phyloP scores from a whole-genome alignment of 1,140 invertebrate genomes.

The Atta texana region DNA sequence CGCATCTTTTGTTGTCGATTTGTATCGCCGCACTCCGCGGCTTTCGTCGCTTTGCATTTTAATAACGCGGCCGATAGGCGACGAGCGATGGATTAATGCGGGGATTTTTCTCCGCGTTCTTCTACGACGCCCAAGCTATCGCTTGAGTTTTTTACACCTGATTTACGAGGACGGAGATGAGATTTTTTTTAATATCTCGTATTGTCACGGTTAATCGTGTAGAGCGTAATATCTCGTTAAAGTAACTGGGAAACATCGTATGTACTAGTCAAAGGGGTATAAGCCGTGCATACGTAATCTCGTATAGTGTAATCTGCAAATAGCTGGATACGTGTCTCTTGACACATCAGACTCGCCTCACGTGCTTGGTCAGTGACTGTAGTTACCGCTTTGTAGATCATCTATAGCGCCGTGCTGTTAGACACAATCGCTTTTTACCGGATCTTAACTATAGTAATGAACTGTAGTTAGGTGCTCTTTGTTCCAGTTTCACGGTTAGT shows the following conservation, averaged over 20 bases:
- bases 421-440: neutral
- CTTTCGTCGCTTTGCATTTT: no score
- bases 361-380: conserved; percentile 20
- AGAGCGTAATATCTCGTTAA: conserved; percentile 1
- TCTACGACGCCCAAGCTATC: no score
- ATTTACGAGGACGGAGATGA: neutral
- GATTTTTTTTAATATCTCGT: conserved; percentile 16
- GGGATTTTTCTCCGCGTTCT: no score
- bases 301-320: neutral
- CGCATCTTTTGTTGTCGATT: no score
- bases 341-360: neutral
- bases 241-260: neutral
- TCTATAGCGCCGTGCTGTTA: conserved; percentile 3
- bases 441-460: conserved; percentile 10
- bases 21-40: no score
- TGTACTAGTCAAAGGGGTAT: neutral
- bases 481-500: conserved; percentile 5
- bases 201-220: neutral
- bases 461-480: neutral
- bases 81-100: no score
- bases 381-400: conserved; percentile 26
- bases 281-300: conserved; percentile 1
- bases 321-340: conserved; percentile 24
- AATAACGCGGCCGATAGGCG: no score
- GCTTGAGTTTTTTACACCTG: neutral